phyloP scores from a whole-genome alignment of 2,888 invertebrate species.

The Antheraea yamamai region DNA sequence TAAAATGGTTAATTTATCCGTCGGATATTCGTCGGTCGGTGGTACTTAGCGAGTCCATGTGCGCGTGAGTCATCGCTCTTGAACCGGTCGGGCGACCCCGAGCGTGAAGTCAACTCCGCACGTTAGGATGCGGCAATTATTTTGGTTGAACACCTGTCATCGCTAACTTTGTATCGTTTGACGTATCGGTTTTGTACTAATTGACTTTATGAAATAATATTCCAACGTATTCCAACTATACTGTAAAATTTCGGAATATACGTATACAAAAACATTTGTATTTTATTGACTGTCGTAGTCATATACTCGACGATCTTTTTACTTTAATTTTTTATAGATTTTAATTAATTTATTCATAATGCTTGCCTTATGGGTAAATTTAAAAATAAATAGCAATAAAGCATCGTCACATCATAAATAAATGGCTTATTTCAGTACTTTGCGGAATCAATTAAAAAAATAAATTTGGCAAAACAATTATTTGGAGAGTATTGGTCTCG shows the following conservation, averaged over 20 bases:
- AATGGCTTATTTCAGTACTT: too few relatives aligned
- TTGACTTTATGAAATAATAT: background rate
- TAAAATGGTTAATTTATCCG: slow-evolving; percentile 42
- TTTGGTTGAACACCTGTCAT: slow-evolving; percentile 43
- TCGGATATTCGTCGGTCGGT: slow-evolving; percentile 40
- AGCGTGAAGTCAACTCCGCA: slow-evolving; percentile 34
- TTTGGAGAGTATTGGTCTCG: background rate
- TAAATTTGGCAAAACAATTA: too few relatives aligned
- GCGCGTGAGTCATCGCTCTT: slow-evolving; percentile 50
- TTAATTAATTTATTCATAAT: background rate
- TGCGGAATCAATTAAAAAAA: too few relatives aligned
- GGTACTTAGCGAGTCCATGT: slow-evolving; percentile 37
- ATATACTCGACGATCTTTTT: background rate
- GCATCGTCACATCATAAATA: too few relatives aligned
- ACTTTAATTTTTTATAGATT: background rate
- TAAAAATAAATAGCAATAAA: background rate
- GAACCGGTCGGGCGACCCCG: slow-evolving; percentile 45
- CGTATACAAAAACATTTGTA: background rate
- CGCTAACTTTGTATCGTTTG: slow-evolving; percentile 31
- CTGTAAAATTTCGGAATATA: background rate
- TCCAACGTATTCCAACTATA: background rate
- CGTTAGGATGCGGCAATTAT: slow-evolving; percentile 43
- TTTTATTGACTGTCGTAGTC: background rate
- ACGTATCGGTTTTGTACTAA: background rate
- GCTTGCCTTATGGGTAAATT: background rate